Base-by-base conservation (phyloP, 1,140 invertebrate genomes). In the Probaryconus sp. region DNA sequence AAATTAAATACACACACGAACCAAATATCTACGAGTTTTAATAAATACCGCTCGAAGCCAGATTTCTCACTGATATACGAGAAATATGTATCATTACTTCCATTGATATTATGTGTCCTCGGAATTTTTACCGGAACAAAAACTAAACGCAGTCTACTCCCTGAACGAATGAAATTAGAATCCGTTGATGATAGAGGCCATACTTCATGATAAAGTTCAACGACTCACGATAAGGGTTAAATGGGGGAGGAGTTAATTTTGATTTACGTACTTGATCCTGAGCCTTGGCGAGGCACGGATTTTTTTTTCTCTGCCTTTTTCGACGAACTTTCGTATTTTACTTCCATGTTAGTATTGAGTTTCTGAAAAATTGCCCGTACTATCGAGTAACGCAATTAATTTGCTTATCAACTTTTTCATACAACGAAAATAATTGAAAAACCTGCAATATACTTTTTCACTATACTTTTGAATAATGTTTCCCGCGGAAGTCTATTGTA, bases 141-240 rank as follows among this genome's bases (percentile, higher is more conserved):
- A 68, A 55, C 33, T 28, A 55, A 67, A 67, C 14, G 21, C 20
- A 9, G 31, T 40, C 24, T n/a, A 20, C 17, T 35, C 20, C 37
- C 24, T 40, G 53, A 47, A 51, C 38, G 51, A 60, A 61, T 51
- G 51, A 64, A 72, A 65, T 72, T 72, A 72, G 60, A 64, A 60
- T 53, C 48, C 69, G 55, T 53, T 31, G 61, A 72, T 31, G 60
- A 61, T 50, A 42, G 17, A n/a, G 40, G 53, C 20, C 69, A 53
- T 67, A 60, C 61, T 61, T 73, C 58, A 73, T 67, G 60, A 67
- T 53, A 67, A 61, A 61, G 45, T 67, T 73, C 47, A 65, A 55
- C 69, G 61, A 53, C 40, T 55, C 55, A 33, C 40, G 61, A 73
- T 60, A 67, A 67, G 40, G 48, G 48, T 58, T 67, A 61, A 45